Evolutionary conservation across 1,140 invertebrate genomes (phyloP), one percentile per base, ranked within the genome.

Genomic region (Cherax quadricarinatus): DNA sequence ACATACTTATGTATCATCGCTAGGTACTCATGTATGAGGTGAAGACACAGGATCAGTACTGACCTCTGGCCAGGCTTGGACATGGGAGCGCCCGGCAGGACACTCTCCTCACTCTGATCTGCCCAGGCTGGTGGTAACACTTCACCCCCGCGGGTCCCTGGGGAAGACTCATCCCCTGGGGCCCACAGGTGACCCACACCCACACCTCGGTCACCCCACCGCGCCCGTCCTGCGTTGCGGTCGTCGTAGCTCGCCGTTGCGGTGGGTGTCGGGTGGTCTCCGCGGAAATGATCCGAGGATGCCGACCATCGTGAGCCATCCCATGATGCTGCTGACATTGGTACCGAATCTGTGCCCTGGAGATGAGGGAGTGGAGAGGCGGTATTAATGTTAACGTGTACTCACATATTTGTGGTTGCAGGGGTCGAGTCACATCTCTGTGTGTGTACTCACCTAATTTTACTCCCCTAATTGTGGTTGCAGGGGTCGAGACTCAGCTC

Each of bases 141-240:
- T 12, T 91, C 82, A 4, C 70, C 48, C 7, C 80, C 70, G 0
- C 89, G 82, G 12, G 82, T 83, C 6, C 89, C 82, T 16, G 89
- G 89, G 1, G 83, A 21, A 10, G 73, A 48, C 3, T 91, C 82
- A 7, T 91, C 89, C 18, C 89, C 89, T 1, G 81, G 82, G 6
- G 89, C 82, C 89, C 89, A 91, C 51, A 91, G 83, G 51, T 85
- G 89, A 48, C 89, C 89, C 6, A 91, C 81, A 30, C 89, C 89
- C 70, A 91, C 89, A n/a, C 89, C 89, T 51, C 89, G 30, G 89
- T 91, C 89, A 6, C 89, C 89, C 89, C 89, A 91, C 18, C 82
- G 62, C 4, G 89, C 89, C 49, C 89, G 41, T 4, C 87, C 89
- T 7, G 66, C 82, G n/a, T 82, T 51, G 1, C 70, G 82, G 62